Evolutionary conservation across 2,113 vertebrate species (phyloP).

Genomic region (Cygnus atratus): DNA sequence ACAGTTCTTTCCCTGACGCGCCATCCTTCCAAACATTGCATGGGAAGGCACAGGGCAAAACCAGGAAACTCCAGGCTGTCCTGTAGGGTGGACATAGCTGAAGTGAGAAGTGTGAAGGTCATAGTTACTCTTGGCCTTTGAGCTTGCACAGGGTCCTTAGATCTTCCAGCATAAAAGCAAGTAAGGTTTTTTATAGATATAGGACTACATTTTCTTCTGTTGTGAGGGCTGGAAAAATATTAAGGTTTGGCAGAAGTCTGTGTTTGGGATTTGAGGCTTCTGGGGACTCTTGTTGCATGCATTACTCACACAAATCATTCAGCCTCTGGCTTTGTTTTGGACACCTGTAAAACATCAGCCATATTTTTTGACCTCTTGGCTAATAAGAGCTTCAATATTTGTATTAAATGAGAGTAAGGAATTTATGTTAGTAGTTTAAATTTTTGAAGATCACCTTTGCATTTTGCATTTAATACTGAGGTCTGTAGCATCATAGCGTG

Average conservation of each 20-base stretch:
- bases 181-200: background rate
- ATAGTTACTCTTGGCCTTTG: background rate
- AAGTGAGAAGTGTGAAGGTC: background rate
- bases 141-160: background rate
- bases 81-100: background rate
- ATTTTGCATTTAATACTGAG: background rate
- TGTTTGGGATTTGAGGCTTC: background rate
- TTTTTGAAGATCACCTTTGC: background rate
- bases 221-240: background rate
- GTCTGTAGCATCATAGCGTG: background rate
- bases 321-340: background rate
- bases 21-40: conserved; percentile 43
- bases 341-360: background rate
- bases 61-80: background rate
- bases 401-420: background rate
- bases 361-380: background rate
- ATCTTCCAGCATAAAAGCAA: background rate
- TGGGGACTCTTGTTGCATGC: background rate
- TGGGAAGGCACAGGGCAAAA: background rate
- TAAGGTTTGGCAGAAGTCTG: background rate
- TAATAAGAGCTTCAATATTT: background rate
- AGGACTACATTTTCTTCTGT: background rate
- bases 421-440: background rate
- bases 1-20: background rate
- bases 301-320: background rate